A percentile compares a stretch with the other conserved stretches of the same genome.
Evolutionary conservation across 2,888 invertebrate genomes (phyloP).

Genomic region (Sarcophaga caerulescens): DNA sequence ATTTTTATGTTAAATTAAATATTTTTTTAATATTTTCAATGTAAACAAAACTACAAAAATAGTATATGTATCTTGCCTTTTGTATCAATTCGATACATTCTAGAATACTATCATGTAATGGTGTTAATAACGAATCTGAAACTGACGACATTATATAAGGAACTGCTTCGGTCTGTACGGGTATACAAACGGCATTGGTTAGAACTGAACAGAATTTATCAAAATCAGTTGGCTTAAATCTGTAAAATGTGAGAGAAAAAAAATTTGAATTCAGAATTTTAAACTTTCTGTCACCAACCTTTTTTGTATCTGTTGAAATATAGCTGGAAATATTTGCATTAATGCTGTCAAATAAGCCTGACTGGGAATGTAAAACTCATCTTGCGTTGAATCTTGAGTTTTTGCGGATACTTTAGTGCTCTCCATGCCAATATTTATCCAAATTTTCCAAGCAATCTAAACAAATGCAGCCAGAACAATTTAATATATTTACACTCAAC

Average conservation of each 20-base stretch:
- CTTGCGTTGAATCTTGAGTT: constrained; percentile 76
- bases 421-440: constrained; percentile 93
- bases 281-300: constrained; percentile 81
- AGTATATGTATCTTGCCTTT: constrained; percentile 84
- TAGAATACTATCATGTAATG: constrained; percentile 91
- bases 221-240: constrained; percentile 85
- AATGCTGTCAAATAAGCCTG: constrained; percentile 96
- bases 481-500: not conserved
- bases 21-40: not conserved
- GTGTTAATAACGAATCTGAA: constrained; percentile 90
- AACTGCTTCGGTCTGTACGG: constrained; percentile 90
- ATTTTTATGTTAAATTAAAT: no score
- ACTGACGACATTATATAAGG: constrained; percentile 91
- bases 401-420: constrained; percentile 84
- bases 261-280: not conserved
- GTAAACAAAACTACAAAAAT: not conserved
- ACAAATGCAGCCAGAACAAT: not conserved
- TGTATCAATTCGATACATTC: constrained; percentile 94
- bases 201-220: constrained; percentile 89
- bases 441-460: constrained; percentile 89
- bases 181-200: constrained; percentile 89
- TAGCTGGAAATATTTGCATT: constrained; percentile 96
- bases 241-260: constrained; percentile 49
- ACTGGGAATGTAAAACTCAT: constrained; percentile 91
- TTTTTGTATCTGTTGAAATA: constrained; percentile 93